Conservation (phyloP, 2,797 vertebrate species). For the Darevskia mixta region DNA sequence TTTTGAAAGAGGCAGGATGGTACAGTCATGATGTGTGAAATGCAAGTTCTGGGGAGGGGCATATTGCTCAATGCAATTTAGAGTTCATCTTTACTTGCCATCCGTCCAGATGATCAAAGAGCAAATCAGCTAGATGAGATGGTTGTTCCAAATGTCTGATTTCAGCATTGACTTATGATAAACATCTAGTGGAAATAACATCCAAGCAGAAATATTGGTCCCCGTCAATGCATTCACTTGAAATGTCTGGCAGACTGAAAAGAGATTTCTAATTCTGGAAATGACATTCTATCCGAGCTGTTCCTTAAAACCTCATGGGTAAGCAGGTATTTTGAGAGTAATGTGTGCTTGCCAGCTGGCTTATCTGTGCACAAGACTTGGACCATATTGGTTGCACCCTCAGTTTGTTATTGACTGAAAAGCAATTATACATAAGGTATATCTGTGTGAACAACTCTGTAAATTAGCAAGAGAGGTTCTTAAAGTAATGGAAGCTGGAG, state of each 20-base stretch:
- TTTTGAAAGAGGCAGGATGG: neutral
- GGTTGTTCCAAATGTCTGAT: conserved; percentile 9
- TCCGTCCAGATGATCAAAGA: neutral
- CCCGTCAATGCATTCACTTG: neutral
- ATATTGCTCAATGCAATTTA: neutral
- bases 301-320: conserved; percentile 32
- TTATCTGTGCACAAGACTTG: conserved; percentile 30
- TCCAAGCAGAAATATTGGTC: conserved; percentile 14
- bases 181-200: neutral
- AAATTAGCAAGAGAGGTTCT: conserved; percentile 55
- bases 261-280: conserved; percentile 43
- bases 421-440: conserved; percentile 59
- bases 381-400: conserved; percentile 34
- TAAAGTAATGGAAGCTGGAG: conserved; percentile 61
- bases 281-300: conserved; percentile 22
- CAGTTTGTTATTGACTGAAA: conserved; percentile 52
- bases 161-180: neutral
- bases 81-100: neutral
- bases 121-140: neutral
- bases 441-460: conserved; percentile 47
- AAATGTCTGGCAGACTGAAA: conserved; percentile 24
- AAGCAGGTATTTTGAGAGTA: conserved; percentile 53
- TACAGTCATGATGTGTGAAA: neutral
- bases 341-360: conserved; percentile 51
- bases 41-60: neutral